Evolutionary conservation across 2,797 vertebrate species (phyloP), one percentile per base, ranked within the genome.

Genomic region (Fistularia tabacaria): DNA sequence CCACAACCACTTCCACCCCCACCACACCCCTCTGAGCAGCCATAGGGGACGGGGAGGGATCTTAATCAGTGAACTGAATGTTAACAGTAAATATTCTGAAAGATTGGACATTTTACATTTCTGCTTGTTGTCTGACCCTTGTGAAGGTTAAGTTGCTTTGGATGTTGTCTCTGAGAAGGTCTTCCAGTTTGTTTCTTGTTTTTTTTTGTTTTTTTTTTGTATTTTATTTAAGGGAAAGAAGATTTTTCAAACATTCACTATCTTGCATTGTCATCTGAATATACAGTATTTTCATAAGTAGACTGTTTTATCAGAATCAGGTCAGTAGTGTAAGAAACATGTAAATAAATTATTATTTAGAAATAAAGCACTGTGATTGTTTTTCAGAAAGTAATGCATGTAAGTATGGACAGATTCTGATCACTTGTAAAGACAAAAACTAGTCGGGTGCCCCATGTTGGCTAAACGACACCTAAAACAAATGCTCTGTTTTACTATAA

Each of bases 1-100:
- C 90, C 49, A 69, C 88, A 46, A 79, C 86, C 0, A 0, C 90
- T 71, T 61, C 94, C 80, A 91, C 73, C 50, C 81, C 81, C 0
- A 83, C 84, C 51, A 84, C 85, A 0, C 84, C 89, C 6, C 56
- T 85, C 58, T 91, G 80, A 92, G 54, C 25, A 44, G 5, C 36
- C 9, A 8, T 46, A n/a, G 6, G 8, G 13, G 10, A 1, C 25
- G 4, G 11, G 10, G 15, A 37, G 5, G 14, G 14, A 36, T 8
- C 25, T 25, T 25, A 25, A 25, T 25, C 25, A 2, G 25, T 25
- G 25, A 25, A 60, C 50, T 43, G 49, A 59, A 48, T 65, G 51
- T 65, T 49, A 59, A 59, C 38, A 14, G 9, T 44, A 14, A 46
- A 25, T 25, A 25, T 25, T 25, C 25, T 25, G 25, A 25, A 51